Conservation (phyloP, 30 jellyfish, hydroid and myxozoan genomes). For the Aurelia coerulea region DNA sequence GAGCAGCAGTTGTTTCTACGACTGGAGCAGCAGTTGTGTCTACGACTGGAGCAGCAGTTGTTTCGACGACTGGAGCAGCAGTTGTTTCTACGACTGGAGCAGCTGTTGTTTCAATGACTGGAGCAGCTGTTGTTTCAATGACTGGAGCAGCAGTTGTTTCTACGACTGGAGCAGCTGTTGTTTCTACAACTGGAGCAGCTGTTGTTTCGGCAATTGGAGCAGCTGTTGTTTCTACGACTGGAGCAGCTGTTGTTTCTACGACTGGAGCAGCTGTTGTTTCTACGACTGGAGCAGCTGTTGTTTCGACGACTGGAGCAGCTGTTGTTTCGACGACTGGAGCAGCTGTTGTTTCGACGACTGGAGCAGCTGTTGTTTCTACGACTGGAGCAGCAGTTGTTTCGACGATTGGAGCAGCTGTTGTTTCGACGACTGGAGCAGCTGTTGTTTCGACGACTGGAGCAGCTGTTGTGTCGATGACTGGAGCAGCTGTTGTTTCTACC, state of each 20-base stretch:
- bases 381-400: constrained; percentile 25
- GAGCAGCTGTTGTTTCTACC: constrained; percentile 1
- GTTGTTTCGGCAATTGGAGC: constrained; percentile 7
- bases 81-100: constrained; percentile 20
- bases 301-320: constrained; percentile 1
- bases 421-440: constrained; percentile 7
- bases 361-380: constrained; percentile 26
- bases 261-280: constrained; percentile 12
- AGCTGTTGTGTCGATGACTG: not conserved
- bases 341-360: constrained; percentile 14
- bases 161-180: constrained; percentile 14
- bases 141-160: constrained; percentile 30
- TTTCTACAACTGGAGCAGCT: constrained; percentile 16
- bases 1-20: constrained; percentile 53
- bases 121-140: constrained; percentile 29
- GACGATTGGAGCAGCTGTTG: constrained; percentile 8
- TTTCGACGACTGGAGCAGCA: constrained; percentile 20
- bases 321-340: constrained; percentile 1
- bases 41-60: constrained; percentile 25
- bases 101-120: constrained; percentile 17
- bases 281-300: constrained; percentile 15
- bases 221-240: constrained; percentile 4
- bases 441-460: constrained; percentile 26
- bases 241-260: constrained; percentile 5
- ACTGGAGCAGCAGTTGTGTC: constrained; percentile 53